phyloP scores from a whole-genome alignment of 2,888 invertebrate species.

The Drosophila histrio region DNA sequence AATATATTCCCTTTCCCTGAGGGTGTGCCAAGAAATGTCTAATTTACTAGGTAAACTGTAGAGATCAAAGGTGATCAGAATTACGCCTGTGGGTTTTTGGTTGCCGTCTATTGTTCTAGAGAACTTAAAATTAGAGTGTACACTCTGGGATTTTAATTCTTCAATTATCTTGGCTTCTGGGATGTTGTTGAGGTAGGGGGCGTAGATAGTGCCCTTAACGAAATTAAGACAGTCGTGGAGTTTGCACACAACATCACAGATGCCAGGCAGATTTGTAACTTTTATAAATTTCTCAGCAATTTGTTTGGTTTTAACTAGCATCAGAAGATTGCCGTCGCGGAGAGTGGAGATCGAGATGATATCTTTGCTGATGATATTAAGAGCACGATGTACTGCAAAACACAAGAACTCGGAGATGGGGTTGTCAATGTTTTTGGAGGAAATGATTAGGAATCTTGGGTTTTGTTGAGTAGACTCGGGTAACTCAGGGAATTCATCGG shows the following conservation, averaged over 20 bases:
- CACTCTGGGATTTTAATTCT: slow-evolving; percentile 6
- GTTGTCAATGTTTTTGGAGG: too few relatives aligned
- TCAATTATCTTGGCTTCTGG: slow-evolving; percentile 15
- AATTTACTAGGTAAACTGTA: not conserved
- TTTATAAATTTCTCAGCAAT: too few relatives aligned
- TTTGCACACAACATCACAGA: slow-evolving; percentile 10
- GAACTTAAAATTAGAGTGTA: not conserved
- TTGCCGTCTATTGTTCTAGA: not conserved
- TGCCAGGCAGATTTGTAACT: not conserved
- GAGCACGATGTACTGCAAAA: too few relatives aligned
- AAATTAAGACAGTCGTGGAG: slow-evolving; percentile 2
- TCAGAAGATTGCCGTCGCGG: too few relatives aligned
- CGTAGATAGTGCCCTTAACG: slow-evolving; percentile 18
- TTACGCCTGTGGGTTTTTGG: not conserved
- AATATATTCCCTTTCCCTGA: not conserved
- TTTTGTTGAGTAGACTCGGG: too few relatives aligned
- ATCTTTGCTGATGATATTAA: too few relatives aligned
- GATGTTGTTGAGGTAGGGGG: slow-evolving; percentile 2
- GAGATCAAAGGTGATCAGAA: not conserved
- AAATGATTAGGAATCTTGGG: too few relatives aligned
- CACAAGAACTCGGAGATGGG: too few relatives aligned
- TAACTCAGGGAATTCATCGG: too few relatives aligned
- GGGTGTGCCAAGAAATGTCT: not conserved
- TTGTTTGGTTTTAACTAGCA: too few relatives aligned
- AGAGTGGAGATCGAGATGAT: too few relatives aligned